Base-by-base conservation (phyloP, 30 jellyfish, hydroid and myxozoan species). In the Turritopsis dohrnii region DNA sequence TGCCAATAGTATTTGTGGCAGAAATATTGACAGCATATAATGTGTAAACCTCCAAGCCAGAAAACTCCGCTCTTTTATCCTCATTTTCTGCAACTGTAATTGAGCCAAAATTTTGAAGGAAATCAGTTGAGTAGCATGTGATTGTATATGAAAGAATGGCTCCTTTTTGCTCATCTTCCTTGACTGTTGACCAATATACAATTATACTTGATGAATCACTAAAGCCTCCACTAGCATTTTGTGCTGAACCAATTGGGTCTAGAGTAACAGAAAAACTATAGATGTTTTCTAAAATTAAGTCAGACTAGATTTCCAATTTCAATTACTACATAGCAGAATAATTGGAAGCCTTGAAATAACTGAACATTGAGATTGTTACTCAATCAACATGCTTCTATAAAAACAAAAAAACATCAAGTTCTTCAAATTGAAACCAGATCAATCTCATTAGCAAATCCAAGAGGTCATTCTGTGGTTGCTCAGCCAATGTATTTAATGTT, bases 31-130 rank as follows among this genome's bases (percentile, higher is more conserved):
- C 77, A 7, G 28, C 30, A 69, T 69, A 69, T 27, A 69, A 27
- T n/a, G 77, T 69, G 77, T 69, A 69, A n/a, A 27, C 30, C 17
- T 69, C 77, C 77, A 69, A 27, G 9, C 77, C 77, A 69, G 31
- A 23, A 69, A 69, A 69, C 19, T n/a, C 7, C 9, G 77, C 77
- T n/a, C 22, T 19, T 27, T n/a, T 0, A n/a, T 1, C 77, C 0
- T 17, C 28, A 1, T 0, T 0, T n/a, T 23, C 77, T 0, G 22
- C 9, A 69, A 69, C 8, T n/a, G 28, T 69, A 41, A 41, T 21
- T 7, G 77, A n/a, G 31, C 30, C 30, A 1, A 23, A 23, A 69
- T 69, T 69, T 69, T 27, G 30, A 69, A 23, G 77, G 73, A 41
- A 69, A 9, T 69, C 77, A 23, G 30, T 69, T 7, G 77, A 69